Evolutionary conservation across 2,888 invertebrate genomes (phyloP), one percentile per base, ranked within the genome.

Genomic region (Galerucella nymphaeae): DNA sequence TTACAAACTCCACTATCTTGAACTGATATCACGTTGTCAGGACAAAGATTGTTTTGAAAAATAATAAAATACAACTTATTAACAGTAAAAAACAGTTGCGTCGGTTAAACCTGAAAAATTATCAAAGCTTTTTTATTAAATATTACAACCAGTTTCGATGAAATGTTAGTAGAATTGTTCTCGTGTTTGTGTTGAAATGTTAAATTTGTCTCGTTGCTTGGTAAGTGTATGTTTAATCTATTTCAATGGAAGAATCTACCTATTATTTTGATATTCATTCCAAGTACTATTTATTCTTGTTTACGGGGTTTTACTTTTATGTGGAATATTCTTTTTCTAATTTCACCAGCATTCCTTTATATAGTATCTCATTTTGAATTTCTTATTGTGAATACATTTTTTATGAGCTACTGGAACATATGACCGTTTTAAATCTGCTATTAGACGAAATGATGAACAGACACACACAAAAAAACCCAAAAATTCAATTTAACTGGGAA

Each of bases 401-500:
- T 16, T 8, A 53, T 53, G 53, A n/a, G 53, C 8, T 18, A 1
- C 2, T 10, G 16, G 2, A 10, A 53, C 53, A 58, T 2, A 58
- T 8, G 58, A 58, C 23, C 23, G 23, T 30, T 58, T 23, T 30
- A 58, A 58, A 58, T 30, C 9, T 58, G 23, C 58, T 13, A 58
- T 30, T 30, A 58, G 13, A 30, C 13, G 30, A 55, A 55, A 55
- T n/a, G 55, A n/a, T 5, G 58, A 14, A 23, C 30, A 5, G 5
- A 53, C 10, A 14, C 14, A 10, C 30, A 55, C 5, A 23, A 58
- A 58, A 58, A 55, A 55, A 55, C n/a, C n/a, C 55, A 1, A 55
- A 5, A 8, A 30, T 58, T 58, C 23, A 10, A 58, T 58, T 58
- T 30, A 58, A 58, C 58, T 58, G 58, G 58, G 58, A 58, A 58